Base-by-base conservation (phyloP, 2,888 invertebrate genomes). In the Leptinotarsa peninsularis region DNA sequence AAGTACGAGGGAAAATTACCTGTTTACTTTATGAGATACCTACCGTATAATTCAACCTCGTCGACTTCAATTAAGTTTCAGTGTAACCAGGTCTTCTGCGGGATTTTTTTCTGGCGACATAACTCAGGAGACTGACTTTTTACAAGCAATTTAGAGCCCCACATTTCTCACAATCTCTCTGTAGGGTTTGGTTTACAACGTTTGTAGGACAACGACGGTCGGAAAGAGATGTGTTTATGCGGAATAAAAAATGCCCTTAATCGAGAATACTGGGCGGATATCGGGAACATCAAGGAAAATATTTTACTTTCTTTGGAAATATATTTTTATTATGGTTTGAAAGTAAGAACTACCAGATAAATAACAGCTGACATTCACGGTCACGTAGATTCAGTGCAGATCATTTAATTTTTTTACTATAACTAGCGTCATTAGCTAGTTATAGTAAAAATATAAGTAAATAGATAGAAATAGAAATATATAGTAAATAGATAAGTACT, bases 111-210 rank as follows among this genome's bases (percentile, higher is more conserved):
- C 76, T 43, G 50, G 54, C 50, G 50, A 74, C 71, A 76, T 76
- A 76, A 76, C 70, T 76, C 76, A 76, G 72, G 58, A 67, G 70
- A 76, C 71, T 74, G 74, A 76, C 76, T 76, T 76, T 76, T 74
- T 74, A 76, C 76, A 76, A 74, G 76, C 76, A 76, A 76, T 76
- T 76, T 76, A 70, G 68, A 58, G 72, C 54, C 56, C 74, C 72
- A 67, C 70, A 74, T 54, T 74, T 72, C 72, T 68, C 71, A 71
- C 74, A 68, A 76, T 71, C 74, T 10, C 76, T 70, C 76, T 58
- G 68, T 74, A 74, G 76, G 76, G 76, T 74, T 74, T 68, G 74
- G 68, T 74, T 69, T 76, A 74, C 71, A 68, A 74, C 58, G 69
- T 54, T 71, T 66, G 69, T 69, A 69, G 66, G 75, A 75, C 69